Conservation (phyloP, 2,888 invertebrate genomes). For the Drosophila antonietae region DNA sequence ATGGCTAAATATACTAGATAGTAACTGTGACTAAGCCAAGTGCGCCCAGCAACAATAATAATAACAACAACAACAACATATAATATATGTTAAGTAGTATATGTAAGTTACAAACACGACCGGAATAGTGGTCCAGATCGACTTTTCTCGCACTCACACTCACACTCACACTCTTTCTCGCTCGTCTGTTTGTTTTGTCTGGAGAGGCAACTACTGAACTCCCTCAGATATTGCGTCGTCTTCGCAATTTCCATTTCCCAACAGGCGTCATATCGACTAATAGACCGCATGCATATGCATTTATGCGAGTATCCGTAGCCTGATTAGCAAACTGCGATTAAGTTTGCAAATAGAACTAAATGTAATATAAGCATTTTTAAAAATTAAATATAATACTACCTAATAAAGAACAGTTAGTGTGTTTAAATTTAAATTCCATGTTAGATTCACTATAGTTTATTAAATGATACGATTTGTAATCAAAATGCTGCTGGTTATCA, state of each 20-base stretch:
- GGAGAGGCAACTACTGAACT: neutral
- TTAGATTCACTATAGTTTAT: neutral
- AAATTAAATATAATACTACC: too few species aligned
- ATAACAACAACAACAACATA: neutral
- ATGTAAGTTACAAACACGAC: neutral
- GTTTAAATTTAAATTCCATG: too few species aligned
- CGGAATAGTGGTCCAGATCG: neutral
- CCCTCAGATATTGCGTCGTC: conserved; percentile 18
- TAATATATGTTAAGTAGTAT: too few species aligned
- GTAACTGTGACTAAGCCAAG: conserved; percentile 8
- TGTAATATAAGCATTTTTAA: too few species aligned
- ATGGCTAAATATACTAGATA: conserved; percentile 2
- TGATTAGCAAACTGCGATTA: neutral
- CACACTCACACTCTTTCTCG: neutral
- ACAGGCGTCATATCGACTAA: neutral
- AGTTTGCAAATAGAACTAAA: too few species aligned
- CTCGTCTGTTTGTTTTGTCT: neutral
- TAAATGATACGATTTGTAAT: neutral
- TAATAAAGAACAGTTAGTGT: too few species aligned
- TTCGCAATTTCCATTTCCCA: conserved; percentile 10
- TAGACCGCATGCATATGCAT: conserved; percentile 1
- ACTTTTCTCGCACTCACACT: neutral
- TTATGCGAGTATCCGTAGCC: conserved; percentile 15
- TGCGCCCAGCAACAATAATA: neutral
- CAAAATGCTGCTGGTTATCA: conserved; percentile 1